Conservation (phyloP, 2,113 vertebrate genomes). For the Platysteira castanea region DNA sequence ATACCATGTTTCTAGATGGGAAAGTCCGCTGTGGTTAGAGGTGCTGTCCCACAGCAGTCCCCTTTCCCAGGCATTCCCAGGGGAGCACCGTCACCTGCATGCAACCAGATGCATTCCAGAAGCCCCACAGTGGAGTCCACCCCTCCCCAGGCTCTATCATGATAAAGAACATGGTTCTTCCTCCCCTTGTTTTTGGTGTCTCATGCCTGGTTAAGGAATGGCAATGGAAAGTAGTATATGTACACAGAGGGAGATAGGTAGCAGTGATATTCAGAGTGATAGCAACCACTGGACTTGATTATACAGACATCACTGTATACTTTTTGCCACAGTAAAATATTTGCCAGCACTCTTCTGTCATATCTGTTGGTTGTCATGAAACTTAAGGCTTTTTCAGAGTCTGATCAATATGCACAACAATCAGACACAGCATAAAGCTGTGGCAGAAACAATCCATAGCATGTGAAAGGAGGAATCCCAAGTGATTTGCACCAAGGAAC, state of each 20-base stretch:
- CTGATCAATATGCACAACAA: neutral
- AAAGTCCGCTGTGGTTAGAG: neutral
- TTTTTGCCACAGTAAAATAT: neutral
- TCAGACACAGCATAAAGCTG: neutral
- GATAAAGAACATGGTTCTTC: neutral
- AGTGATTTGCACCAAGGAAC: neutral
- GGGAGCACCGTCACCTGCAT: neutral
- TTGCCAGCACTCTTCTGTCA: neutral
- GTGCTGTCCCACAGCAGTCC: neutral
- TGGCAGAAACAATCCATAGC: neutral
- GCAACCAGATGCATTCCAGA: neutral
- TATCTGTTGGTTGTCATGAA: neutral
- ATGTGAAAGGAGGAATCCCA: neutral
- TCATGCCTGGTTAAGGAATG: neutral
- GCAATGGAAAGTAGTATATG: neutral
- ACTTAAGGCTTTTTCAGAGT: fast-evolving
- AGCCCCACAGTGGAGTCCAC: neutral
- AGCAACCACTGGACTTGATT: neutral
- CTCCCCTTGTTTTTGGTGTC: neutral
- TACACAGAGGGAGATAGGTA: neutral
- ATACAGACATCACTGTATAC: neutral
- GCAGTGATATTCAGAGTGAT: neutral
- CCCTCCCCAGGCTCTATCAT: neutral
- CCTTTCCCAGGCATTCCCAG: fast-evolving
- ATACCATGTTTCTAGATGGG: neutral